A percentile compares a stretch with the other conserved stretches of the same genome.
These are phyloP conservation scores for Ectropis crepuscularia DNA, from an alignment of 2,888 invertebrate genomes.

Conservation along the genomic window DNA sequence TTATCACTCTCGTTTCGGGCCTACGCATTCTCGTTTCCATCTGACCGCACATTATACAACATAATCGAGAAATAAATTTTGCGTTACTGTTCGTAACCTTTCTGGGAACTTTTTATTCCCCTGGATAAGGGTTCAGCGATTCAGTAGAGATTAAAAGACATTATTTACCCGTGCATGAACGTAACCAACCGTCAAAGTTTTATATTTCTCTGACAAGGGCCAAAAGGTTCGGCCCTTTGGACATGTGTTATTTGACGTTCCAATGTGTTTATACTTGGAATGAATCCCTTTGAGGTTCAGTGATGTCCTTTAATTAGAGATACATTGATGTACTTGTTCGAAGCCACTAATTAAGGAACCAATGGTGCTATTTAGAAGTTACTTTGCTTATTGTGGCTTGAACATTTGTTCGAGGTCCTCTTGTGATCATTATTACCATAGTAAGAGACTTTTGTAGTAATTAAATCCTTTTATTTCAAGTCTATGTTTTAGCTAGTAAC, in stretches of 20 bases:
- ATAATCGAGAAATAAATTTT: constrained; percentile 75
- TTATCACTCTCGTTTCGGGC: constrained; percentile 45
- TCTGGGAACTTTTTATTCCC: constrained; percentile 66
- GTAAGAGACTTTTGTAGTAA: background rate
- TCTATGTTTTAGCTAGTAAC: constrained; percentile 8
- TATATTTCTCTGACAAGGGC: constrained; percentile 77
- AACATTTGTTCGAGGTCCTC: constrained; percentile 5
- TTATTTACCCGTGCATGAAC: constrained; percentile 73
- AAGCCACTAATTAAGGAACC: constrained; percentile 29
- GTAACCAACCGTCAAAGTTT: constrained; percentile 72
- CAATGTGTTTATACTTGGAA: constrained; percentile 53
- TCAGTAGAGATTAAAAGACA: constrained; percentile 77
- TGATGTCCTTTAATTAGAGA: constrained; percentile 35
- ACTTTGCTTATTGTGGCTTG: constrained; percentile 3
- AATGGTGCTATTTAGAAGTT: constrained; percentile 22
- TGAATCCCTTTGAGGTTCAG: constrained; percentile 46
- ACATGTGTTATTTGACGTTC: constrained; percentile 58
- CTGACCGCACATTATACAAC: constrained; percentile 57
- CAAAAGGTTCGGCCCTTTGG: constrained; percentile 57
- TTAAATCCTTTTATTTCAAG: constrained; percentile 3
- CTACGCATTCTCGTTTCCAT: constrained; percentile 49
- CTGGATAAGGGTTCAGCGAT: constrained; percentile 70
- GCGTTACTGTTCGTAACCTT: constrained; percentile 65
- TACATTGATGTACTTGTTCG: constrained; percentile 23
- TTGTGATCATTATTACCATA: constrained; percentile 5